Conservation (phyloP, 2,888 invertebrate genomes). For the Acleris laterana region DNA sequence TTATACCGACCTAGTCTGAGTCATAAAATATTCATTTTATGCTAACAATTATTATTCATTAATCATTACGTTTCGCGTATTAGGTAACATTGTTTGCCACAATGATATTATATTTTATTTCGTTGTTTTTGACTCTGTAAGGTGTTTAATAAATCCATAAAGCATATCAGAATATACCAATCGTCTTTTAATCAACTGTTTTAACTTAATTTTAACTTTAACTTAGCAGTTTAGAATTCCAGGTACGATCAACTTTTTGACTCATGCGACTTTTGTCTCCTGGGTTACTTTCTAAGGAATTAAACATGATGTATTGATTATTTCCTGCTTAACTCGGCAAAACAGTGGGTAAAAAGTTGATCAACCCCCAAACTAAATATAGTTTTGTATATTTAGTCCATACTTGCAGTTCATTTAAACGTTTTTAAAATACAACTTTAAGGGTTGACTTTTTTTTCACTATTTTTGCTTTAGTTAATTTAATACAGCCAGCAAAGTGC, state of each 20-base stretch:
- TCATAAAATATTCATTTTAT: neutral
- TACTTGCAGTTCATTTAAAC: too few species aligned
- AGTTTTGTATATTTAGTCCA: too few species aligned
- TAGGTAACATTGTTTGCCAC: neutral
- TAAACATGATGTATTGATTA: too few species aligned
- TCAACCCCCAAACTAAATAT: too few species aligned
- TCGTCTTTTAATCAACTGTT: too few species aligned
- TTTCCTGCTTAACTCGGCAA: too few species aligned
- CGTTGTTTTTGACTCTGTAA: slow-evolving; percentile 10
- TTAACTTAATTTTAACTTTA: too few species aligned
- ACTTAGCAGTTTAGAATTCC: too few species aligned
- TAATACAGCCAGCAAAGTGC: slow-evolving; percentile 40
- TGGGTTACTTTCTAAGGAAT: too few species aligned
- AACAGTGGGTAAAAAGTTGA: too few species aligned
- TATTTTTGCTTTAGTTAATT: slow-evolving; percentile 34
- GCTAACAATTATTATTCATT: neutral
- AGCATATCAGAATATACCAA: slow-evolving; percentile 8
- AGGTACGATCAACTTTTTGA: too few species aligned
- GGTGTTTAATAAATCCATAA: slow-evolving; percentile 3
- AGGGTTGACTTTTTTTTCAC: neutral
- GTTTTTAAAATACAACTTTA: neutral
- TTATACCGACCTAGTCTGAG: neutral
- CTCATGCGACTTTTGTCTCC: too few species aligned
- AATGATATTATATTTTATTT: slow-evolving; percentile 11
- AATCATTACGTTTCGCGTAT: neutral